These are phyloP conservation scores for Nephotettix cincticeps DNA, from an alignment of 1,140 invertebrate genomes.

Conservation along the genomic window DNA sequence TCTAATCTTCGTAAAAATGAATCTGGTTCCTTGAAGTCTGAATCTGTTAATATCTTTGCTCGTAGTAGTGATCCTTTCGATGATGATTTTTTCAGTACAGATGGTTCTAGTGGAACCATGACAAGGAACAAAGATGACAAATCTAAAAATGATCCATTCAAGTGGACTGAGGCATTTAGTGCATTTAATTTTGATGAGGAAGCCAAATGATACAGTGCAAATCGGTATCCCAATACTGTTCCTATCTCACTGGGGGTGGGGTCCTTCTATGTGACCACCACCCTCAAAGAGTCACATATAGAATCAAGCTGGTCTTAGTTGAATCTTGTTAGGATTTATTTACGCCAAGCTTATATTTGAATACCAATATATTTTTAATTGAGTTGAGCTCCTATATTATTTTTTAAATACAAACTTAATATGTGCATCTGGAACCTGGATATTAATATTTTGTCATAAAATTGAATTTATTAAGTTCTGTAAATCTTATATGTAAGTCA, in stretches of 20 bases:
- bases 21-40: constrained; percentile 63
- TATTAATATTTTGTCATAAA: too few relatives aligned
- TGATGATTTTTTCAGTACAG: constrained; percentile 73
- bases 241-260: constrained; percentile 13
- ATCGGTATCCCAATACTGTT: constrained; percentile 8
- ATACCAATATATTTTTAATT: too few relatives aligned
- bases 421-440: too few relatives aligned
- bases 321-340: too few relatives aligned
- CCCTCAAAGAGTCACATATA: constrained; percentile 24
- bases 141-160: constrained; percentile 40
- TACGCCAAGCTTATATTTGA: too few relatives aligned
- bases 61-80: constrained; percentile 80
- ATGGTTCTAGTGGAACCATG: constrained; percentile 45
- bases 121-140: constrained; percentile 47
- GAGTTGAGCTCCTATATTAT: too few relatives aligned
- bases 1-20: constrained; percentile 48
- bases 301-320: constrained; percentile 23
- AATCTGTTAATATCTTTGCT: constrained; percentile 84
- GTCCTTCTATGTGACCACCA: constrained; percentile 17
- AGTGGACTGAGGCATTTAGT: constrained; percentile 44
- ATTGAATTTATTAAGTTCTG: too few relatives aligned
- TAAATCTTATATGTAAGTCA: too few relatives aligned
- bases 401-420: too few relatives aligned
- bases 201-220: constrained; percentile 40
- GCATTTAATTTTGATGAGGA: constrained; percentile 49